Evolutionary conservation across 1,140 invertebrate genomes (phyloP).

Genomic region (Cataglyphis hispanica): DNA sequence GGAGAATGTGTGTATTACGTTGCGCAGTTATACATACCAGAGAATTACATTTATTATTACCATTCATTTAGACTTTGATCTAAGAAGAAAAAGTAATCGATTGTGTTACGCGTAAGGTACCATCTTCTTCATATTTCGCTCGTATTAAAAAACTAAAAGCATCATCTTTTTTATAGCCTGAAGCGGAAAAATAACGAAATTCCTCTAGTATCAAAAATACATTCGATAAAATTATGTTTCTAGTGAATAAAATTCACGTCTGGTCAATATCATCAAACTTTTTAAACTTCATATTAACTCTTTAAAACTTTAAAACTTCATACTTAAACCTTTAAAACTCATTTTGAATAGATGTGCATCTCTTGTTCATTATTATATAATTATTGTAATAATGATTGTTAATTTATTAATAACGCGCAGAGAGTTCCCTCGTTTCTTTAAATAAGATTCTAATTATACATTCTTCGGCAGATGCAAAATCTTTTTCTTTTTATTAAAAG

Average conservation of each 20-base stretch:
- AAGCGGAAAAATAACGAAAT: slow-evolving; percentile 43
- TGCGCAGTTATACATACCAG: slow-evolving; percentile 21
- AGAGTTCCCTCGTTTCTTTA: not conserved
- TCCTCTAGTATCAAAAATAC: slow-evolving; percentile 63
- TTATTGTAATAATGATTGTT: not conserved
- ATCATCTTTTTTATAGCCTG: not conserved
- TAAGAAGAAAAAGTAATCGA: slow-evolving; percentile 33
- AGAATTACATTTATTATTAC: slow-evolving; percentile 49
- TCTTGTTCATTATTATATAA: not conserved
- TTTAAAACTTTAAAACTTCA: no score
- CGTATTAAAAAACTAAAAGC: slow-evolving; percentile 35
- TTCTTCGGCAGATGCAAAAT: not conserved
- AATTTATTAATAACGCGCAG: not conserved
- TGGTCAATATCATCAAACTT: not conserved
- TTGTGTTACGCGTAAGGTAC: slow-evolving; percentile 56
- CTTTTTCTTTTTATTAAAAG: not conserved
- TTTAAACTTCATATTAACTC: not conserved
- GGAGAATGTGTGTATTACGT: slow-evolving; percentile 44
- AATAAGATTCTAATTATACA: not conserved
- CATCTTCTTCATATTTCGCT: not conserved
- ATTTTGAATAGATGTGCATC: not conserved
- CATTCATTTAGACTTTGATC: slow-evolving; percentile 16
- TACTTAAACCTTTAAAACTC: slow-evolving; percentile 1
- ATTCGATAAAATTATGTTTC: slow-evolving; percentile 58
- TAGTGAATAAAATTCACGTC: slow-evolving; percentile 19